These are phyloP conservation scores for Danio aesculapii DNA, from an alignment of 2,797 vertebrate species.

Conservation along the genomic window DNA sequence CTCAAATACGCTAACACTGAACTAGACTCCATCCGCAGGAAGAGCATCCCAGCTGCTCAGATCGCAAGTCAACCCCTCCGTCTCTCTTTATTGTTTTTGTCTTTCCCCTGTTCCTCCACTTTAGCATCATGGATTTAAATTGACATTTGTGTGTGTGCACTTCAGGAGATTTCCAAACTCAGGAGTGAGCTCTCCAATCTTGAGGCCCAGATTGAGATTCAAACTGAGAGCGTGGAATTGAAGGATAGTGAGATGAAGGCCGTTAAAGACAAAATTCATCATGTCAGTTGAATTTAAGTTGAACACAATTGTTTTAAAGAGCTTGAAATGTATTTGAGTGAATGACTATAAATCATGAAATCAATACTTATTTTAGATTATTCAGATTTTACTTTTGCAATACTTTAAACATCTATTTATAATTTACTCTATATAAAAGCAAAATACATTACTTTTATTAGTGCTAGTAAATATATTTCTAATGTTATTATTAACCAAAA, in stretches of 20 bases:
- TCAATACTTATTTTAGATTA: too few species aligned
- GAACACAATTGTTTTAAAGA: neutral
- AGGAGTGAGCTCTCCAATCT: slow-evolving; percentile 88
- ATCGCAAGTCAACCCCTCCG: slow-evolving; percentile 70
- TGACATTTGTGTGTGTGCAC: neutral
- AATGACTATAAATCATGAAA: neutral
- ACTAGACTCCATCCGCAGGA: slow-evolving; percentile 85
- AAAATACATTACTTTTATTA: too few species aligned
- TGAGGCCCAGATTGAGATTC: slow-evolving; percentile 80
- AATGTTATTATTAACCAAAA: too few species aligned
- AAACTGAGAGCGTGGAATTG: slow-evolving; percentile 76
- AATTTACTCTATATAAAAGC: too few species aligned
- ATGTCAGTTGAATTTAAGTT: slow-evolving; percentile 74
- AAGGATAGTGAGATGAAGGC: slow-evolving; percentile 77
- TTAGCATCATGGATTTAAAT: neutral
- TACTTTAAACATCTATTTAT: too few species aligned
- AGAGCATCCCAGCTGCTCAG: slow-evolving; percentile 78
- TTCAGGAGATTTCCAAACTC: slow-evolving; percentile 90
- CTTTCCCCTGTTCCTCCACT: neutral
- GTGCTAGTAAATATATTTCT: too few species aligned
- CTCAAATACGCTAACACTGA: slow-evolving; percentile 91
- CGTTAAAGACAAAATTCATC: slow-evolving; percentile 81
- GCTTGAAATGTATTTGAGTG: neutral
- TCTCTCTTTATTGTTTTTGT: neutral
- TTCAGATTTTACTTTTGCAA: neutral